phyloP scores from a whole-genome alignment of 2,888 invertebrate genomes.

The Hipparchia sbordonii region DNA sequence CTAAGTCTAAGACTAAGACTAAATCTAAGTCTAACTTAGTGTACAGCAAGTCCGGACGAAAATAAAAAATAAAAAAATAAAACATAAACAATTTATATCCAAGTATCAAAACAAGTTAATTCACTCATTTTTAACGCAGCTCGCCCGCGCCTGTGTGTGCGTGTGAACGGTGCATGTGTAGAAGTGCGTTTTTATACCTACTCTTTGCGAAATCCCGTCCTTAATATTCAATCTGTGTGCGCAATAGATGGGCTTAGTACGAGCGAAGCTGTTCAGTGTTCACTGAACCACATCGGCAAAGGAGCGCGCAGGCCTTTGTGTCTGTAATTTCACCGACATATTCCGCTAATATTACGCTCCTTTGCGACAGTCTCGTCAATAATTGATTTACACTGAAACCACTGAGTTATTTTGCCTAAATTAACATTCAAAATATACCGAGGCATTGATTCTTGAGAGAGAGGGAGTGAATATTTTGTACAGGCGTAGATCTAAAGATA shows the following conservation, averaged over 20 bases:
- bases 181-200: too few species aligned
- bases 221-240: slow-evolving; percentile 38
- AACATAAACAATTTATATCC: too few species aligned
- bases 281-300: slow-evolving; percentile 42
- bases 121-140: too few species aligned
- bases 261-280: slow-evolving; percentile 40
- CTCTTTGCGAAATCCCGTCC: too few species aligned
- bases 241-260: slow-evolving; percentile 38
- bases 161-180: too few species aligned
- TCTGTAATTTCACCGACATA: slow-evolving; percentile 41
- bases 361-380: slow-evolving; percentile 14
- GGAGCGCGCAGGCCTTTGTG: slow-evolving; percentile 45
- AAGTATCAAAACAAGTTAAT: too few species aligned
- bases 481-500: neutral
- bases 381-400: slow-evolving; percentile 4
- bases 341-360: slow-evolving; percentile 37
- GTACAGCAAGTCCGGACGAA: too few species aligned
- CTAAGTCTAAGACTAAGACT: too few species aligned
- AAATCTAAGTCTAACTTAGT: too few species aligned
- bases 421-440: neutral
- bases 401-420: neutral
- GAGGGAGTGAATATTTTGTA: neutral
- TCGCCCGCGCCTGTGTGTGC: too few species aligned
- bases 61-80: too few species aligned
- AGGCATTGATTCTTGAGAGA: neutral